phyloP scores from a whole-genome alignment of 2,797 vertebrate genomes.

The Xiphophorus birchmanni region DNA sequence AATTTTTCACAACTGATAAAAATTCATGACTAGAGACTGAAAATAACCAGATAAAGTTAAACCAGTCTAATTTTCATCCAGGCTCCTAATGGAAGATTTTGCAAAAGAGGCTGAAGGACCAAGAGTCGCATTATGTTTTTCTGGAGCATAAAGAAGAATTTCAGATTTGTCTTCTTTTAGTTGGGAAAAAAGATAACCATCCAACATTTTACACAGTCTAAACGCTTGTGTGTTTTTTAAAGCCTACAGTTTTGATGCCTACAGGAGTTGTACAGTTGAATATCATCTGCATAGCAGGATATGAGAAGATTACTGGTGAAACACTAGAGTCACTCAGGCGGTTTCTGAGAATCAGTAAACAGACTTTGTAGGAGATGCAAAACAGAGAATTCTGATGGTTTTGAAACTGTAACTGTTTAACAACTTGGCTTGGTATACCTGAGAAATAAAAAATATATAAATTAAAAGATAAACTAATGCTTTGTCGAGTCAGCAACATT shows the following conservation, averaged over 20 bases:
- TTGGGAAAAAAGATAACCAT: background rate
- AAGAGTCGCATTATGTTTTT: background rate
- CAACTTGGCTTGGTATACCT: background rate
- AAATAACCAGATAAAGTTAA: background rate
- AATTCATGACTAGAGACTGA: background rate
- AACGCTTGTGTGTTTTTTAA: background rate
- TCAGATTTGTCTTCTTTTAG: background rate
- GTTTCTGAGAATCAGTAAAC: background rate
- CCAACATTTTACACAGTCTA: background rate
- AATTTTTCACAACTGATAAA: background rate
- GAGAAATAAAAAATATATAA: background rate
- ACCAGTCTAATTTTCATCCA: background rate
- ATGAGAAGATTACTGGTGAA: too few relatives aligned
- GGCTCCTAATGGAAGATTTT: background rate
- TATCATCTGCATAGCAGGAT: background rate
- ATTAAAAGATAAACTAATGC: background rate
- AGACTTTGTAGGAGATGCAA: background rate
- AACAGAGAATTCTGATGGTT: background rate
- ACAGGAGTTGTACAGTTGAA: background rate
- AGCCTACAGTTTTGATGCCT: background rate
- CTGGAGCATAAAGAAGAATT: background rate
- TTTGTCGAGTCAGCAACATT: background rate
- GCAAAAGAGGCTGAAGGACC: background rate
- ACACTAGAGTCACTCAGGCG: background rate
- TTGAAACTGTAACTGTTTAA: background rate